phyloP scores from a whole-genome alignment of 2,888 invertebrate genomes.

The Syrphus vitripennis region DNA sequence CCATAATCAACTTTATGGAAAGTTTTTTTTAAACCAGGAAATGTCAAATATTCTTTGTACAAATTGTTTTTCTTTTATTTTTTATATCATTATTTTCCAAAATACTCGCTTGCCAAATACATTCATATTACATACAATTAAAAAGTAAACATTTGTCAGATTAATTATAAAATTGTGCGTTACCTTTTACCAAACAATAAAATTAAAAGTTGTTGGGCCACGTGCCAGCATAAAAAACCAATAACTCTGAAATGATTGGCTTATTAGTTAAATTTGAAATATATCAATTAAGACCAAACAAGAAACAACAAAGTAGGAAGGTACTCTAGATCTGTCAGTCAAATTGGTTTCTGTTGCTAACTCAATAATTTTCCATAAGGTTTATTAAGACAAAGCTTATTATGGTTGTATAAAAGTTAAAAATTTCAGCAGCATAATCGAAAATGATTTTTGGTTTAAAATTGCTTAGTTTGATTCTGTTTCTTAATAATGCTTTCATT shows the following conservation, averaged over 20 bases:
- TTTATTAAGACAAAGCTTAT: background rate
- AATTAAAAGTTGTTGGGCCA: background rate
- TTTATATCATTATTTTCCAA: background rate
- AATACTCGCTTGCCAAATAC: background rate
- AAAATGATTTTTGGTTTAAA: background rate
- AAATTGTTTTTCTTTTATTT: background rate
- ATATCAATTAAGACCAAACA: background rate
- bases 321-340: constrained; percentile 8
- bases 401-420: background rate
- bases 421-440: background rate
- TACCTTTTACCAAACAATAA: background rate
- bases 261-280: background rate
- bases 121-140: background rate
- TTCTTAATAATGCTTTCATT: background rate
- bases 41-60: background rate
- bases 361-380: background rate
- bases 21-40: background rate
- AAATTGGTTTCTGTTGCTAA: background rate
- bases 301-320: background rate
- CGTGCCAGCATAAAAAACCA: background rate
- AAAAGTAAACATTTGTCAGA: background rate
- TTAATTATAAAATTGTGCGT: background rate
- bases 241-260: background rate
- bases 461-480: background rate
- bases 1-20: background rate